Evolutionary conservation across 1,140 invertebrate genomes (phyloP).

Genomic region (Coenobita brevimanus): DNA sequence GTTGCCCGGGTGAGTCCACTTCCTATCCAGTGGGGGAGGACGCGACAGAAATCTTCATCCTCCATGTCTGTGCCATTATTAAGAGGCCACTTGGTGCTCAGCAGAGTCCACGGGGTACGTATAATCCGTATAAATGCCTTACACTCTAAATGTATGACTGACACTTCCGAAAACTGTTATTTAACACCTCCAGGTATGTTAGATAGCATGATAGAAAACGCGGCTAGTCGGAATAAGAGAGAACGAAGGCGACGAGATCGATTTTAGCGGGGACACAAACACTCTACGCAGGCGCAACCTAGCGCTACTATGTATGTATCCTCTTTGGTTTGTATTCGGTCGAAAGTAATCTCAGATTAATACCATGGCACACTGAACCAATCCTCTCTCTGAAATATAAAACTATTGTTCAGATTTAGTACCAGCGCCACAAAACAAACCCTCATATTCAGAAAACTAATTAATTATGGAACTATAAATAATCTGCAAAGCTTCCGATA

Average conservation of each 20-base stretch:
- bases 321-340: background rate
- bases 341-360: conserved; percentile 13
- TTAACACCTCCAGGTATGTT: background rate
- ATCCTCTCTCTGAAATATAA: background rate
- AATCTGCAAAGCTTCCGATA: too few relatives aligned
- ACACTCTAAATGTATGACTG: background rate
- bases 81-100: background rate
- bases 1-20: conserved; percentile 44
- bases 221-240: conserved; percentile 17
- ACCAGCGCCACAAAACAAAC: background rate
- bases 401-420: background rate
- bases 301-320: background rate
- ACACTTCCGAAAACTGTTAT: background rate
- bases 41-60: background rate
- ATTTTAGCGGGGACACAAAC: conserved; percentile 14
- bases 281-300: background rate
- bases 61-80: background rate
- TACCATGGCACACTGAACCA: background rate
- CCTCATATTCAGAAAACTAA: too few relatives aligned
- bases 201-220: conserved; percentile 35
- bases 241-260: conserved; percentile 25
- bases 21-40: conserved; percentile 23
- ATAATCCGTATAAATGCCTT: background rate
- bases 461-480: too few relatives aligned
- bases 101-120: background rate